Base-by-base conservation (phyloP, 2,797 vertebrate genomes). In the Rhadinocentrus ornatus region DNA sequence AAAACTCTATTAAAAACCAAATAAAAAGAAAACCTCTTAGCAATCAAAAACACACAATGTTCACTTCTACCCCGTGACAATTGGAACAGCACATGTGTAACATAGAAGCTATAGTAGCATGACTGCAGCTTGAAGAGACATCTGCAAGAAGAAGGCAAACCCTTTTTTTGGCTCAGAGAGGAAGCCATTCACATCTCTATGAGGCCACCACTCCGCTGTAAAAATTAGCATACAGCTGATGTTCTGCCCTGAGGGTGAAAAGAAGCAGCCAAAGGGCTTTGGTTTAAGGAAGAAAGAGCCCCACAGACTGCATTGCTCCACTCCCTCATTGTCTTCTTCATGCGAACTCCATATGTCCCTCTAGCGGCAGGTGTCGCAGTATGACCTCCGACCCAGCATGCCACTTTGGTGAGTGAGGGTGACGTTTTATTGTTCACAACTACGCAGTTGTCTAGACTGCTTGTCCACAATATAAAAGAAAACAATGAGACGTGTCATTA, bases 191-290 rank as follows among this genome's bases (percentile, higher is more conserved):
- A 66, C 24, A n/a, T 22, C 11, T 29, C 52, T 11, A 27, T 48
- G n/a, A 53, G 62, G 55, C 62, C 62, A 65, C 32, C 48, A 31
- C 44, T 52, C 48, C 12, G 68, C 73, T 65, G 77, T 78, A 77
- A 71, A 74, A 77, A 95, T 94, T 95, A 81, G 88, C 93, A 95
- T 95, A 94, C 94, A 94, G 94, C 93, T 95, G 93, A 92, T 66
- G 84, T 78, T 83, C 81, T 77, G 80, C 72, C 79, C 83, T 0
- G 4, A 58, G 84, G 82, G 83, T 90, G 78, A 84, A 86, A 84
- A 82, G 86, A 85, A 72, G 57, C 18, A 80, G 71, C 72, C 76
- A 60, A 74, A 70, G 83, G 80, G 77, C 83, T 89, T 85, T 86
- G 69, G 76, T 85, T 86, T 70, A 39, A 79, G 69, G 66, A 46